phyloP scores from a whole-genome alignment of 2,113 vertebrate species.

The Cephalopholis sonnerati region DNA sequence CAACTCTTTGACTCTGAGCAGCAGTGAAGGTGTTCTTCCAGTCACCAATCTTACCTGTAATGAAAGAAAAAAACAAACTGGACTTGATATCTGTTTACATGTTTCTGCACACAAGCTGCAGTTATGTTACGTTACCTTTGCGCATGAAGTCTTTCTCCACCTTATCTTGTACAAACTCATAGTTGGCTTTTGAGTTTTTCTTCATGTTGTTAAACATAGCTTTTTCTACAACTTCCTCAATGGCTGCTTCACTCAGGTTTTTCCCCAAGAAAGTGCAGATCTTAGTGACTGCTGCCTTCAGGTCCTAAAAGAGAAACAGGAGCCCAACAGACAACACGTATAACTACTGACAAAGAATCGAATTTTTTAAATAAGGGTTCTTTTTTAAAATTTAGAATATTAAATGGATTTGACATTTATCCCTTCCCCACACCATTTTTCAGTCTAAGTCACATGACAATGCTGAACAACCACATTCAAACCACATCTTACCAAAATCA shows the following conservation, averaged over 20 bases:
- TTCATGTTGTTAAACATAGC: conserved; percentile 80
- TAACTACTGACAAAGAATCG: too few species aligned
- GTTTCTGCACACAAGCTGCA: background rate
- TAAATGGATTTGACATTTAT: background rate
- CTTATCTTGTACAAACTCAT: conserved; percentile 66
- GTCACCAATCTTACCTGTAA: conserved; percentile 75
- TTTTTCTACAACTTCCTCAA: conserved; percentile 72
- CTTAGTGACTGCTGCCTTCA: conserved; percentile 61
- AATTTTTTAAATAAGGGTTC: too few species aligned
- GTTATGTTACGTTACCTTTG: conserved; percentile 68
- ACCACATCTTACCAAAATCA: conserved; percentile 71
- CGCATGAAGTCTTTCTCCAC: conserved; percentile 46
- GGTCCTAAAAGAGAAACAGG: conserved; percentile 64
- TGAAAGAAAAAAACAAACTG: background rate
- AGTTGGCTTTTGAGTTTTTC: conserved; percentile 79
- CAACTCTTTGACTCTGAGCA: conserved; percentile 74
- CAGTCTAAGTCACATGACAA: too few species aligned
- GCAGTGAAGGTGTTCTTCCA: conserved; percentile 79
- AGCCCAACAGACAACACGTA: background rate
- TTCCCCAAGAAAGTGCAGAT: conserved; percentile 79
- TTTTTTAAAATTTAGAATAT: too few species aligned
- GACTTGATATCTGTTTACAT: background rate
- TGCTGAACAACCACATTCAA: too few species aligned
- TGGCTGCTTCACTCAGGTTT: conserved; percentile 60
- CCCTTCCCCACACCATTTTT: too few species aligned